phyloP scores from a whole-genome alignment of 92 coral and sea anemone species.

The Paramuricea clavata region DNA sequence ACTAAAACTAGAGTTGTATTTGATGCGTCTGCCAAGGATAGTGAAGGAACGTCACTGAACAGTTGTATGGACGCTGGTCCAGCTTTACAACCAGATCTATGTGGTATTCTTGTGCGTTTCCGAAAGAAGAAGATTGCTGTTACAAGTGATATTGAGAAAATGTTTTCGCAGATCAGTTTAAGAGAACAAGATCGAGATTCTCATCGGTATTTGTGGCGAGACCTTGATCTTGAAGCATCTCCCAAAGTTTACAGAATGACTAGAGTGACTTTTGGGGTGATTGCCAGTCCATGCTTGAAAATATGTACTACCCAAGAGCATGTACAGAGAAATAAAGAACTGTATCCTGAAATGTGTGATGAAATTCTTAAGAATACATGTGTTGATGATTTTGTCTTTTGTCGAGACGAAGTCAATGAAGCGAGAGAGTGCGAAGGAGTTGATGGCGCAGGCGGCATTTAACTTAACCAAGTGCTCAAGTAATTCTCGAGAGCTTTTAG shows the following conservation, averaged over 20 bases:
- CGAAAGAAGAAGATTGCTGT: slow-evolving; percentile 27
- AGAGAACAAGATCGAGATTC: slow-evolving; percentile 24
- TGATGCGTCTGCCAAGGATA: slow-evolving; percentile 13
- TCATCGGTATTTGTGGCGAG: slow-evolving; percentile 53
- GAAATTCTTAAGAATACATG: slow-evolving; percentile 44
- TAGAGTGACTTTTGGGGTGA: slow-evolving; percentile 52
- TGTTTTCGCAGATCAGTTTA: slow-evolving; percentile 46
- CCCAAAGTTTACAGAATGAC: slow-evolving; percentile 55
- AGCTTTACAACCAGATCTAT: neutral
- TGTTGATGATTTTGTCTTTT: too few relatives aligned
- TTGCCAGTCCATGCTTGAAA: slow-evolving; percentile 52
- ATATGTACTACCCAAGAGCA: slow-evolving; percentile 42
- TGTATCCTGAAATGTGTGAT: neutral
- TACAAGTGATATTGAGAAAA: slow-evolving; percentile 50
- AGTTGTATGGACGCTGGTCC: slow-evolving; percentile 7
- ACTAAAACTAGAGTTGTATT: slow-evolving; percentile 40
- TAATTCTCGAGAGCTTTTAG: slow-evolving; percentile 38
- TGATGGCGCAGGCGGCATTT: slow-evolving; percentile 40
- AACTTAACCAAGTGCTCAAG: slow-evolving; percentile 57
- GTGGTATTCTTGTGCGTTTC: neutral
- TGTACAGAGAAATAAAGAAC: slow-evolving; percentile 8
- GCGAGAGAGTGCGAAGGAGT: slow-evolving; percentile 18
- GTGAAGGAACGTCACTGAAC: neutral
- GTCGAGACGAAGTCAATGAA: slow-evolving; percentile 11
- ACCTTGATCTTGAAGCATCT: slow-evolving; percentile 6